Percentiles rank a stretch among this genome's conserved stretches.
Conservation (phyloP, 2,797 vertebrate species). For the Columba guinea region DNA sequence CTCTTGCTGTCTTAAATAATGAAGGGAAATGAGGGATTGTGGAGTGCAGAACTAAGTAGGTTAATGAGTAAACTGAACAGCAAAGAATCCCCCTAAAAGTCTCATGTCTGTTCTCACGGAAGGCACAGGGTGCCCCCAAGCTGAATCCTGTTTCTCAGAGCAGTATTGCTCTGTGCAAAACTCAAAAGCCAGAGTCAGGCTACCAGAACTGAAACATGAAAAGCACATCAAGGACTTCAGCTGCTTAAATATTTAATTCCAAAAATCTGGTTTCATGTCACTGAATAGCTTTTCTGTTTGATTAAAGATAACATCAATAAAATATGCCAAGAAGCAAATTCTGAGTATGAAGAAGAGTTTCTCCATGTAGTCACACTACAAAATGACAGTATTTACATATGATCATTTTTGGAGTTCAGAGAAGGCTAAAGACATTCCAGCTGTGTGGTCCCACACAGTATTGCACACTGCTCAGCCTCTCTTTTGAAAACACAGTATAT, state of each 20-base stretch:
- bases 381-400: background rate
- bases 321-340: background rate
- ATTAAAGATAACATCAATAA: background rate
- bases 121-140: rapidly evolving
- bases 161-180: background rate
- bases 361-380: background rate
- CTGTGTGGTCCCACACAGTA: background rate
- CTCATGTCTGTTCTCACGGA: background rate
- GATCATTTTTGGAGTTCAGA: background rate
- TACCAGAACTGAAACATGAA: background rate
- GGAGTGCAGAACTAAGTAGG: background rate
- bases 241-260: background rate
- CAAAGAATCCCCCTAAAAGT: background rate
- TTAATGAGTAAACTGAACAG: background rate
- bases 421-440: background rate
- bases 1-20: background rate
- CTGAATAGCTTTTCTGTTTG: background rate
- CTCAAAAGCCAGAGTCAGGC: background rate
- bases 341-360: background rate
- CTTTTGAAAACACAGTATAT: rapidly evolving
- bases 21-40: background rate
- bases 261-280: background rate
- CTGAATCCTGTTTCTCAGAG: background rate
- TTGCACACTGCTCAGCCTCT: background rate
- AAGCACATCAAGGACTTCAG: background rate